phyloP scores from a whole-genome alignment of 2,113 vertebrate species.

The Trachemys scripta region DNA sequence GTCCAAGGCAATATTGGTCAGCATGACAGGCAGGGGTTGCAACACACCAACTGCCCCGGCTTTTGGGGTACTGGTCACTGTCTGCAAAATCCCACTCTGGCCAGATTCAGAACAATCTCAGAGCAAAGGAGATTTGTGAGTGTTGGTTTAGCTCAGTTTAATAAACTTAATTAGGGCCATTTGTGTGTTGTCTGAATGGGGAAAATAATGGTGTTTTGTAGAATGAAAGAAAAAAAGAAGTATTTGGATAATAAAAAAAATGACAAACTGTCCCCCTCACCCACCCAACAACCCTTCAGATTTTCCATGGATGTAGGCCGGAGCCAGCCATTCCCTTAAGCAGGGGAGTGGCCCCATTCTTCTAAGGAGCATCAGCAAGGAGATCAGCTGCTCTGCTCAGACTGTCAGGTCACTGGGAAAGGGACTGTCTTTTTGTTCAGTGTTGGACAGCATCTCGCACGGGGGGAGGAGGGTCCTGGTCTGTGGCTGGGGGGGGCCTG shows the following conservation, averaged over 20 bases:
- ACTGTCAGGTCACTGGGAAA: background rate
- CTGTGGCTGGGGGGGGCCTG: background rate
- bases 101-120: background rate
- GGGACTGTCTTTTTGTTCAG: background rate
- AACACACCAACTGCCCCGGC: background rate
- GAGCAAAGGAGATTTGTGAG: background rate
- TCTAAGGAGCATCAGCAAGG: background rate
- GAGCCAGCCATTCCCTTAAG: background rate
- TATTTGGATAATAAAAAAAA: background rate
- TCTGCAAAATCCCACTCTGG: background rate
- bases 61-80: background rate
- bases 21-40: background rate
- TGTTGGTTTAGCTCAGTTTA: background rate
- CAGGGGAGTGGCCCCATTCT: too few species aligned
- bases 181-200: background rate
- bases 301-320: background rate
- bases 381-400: background rate
- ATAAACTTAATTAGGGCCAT: background rate
- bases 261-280: accelerated
- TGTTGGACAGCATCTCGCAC: background rate
- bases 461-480: too few species aligned
- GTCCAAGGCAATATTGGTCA: background rate
- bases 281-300: background rate
- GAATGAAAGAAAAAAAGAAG: background rate
- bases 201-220: background rate